These are phyloP conservation scores for Erebia aethiops DNA, from an alignment of 2,888 invertebrate species.

Conservation along the genomic window DNA sequence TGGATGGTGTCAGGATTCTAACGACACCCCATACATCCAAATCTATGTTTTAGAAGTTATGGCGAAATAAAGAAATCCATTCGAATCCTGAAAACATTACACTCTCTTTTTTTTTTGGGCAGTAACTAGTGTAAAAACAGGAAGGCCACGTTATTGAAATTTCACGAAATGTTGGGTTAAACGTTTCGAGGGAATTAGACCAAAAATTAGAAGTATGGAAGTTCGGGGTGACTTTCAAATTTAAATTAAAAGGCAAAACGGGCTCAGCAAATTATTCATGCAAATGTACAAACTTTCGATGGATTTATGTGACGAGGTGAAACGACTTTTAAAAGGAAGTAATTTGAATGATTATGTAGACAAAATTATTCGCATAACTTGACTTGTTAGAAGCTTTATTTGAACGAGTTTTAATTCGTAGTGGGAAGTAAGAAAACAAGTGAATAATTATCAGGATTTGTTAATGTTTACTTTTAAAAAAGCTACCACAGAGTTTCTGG, in stretches of 20 bases:
- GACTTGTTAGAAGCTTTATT: neutral
- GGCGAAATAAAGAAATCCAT: no score
- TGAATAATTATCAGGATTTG: no score
- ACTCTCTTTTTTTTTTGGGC: no score
- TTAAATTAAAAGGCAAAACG: slow-evolving; percentile 38
- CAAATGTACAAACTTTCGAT: slow-evolving; percentile 38
- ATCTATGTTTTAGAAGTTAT: no score
- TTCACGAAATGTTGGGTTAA: slow-evolving; percentile 8
- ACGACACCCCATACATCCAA: no score
- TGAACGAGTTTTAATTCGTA: neutral
- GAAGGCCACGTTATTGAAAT: slow-evolving; percentile 1
- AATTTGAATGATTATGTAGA: slow-evolving; percentile 26
- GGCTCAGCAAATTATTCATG: slow-evolving; percentile 38
- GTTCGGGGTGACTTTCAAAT: slow-evolving; percentile 30
- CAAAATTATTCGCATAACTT: slow-evolving; percentile 13
- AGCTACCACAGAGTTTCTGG: no score
- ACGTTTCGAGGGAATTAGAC: slow-evolving; percentile 9
- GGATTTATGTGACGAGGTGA: slow-evolving; percentile 37
- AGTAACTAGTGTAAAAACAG: neutral
- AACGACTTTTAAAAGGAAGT: slow-evolving; percentile 29
- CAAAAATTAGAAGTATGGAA: slow-evolving; percentile 12
- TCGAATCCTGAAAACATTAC: no score
- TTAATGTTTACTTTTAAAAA: no score
- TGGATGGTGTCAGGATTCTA: no score
- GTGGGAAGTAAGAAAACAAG: neutral